Evolutionary conservation across 2,797 vertebrate species (phyloP).

Genomic region (Oophaga sylvatica): DNA sequence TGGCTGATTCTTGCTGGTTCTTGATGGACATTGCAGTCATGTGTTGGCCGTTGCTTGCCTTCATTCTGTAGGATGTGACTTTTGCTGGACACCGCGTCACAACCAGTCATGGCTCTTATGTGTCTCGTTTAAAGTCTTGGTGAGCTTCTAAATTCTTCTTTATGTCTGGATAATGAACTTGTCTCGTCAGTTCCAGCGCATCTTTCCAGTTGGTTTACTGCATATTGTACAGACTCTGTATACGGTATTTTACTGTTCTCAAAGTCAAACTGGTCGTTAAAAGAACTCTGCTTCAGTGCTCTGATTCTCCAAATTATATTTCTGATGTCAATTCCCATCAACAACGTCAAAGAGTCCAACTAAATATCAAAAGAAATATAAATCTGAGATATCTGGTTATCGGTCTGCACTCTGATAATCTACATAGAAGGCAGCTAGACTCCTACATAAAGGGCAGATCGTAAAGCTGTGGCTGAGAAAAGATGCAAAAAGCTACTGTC

Average conservation of each 20-base stretch:
- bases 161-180: background rate
- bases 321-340: background rate
- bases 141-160: background rate
- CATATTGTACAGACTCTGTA: background rate
- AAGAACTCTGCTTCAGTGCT: conserved; percentile 25
- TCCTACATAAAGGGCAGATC: background rate
- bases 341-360: conserved; percentile 15
- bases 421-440: background rate
- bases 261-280: conserved; percentile 28
- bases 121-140: background rate
- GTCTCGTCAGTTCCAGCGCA: background rate
- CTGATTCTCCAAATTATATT: conserved; percentile 23
- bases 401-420: conserved; percentile 24
- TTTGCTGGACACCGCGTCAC: background rate
- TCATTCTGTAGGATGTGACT: background rate
- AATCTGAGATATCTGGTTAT: background rate
- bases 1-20: too few relatives aligned
- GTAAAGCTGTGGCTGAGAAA: background rate
- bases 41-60: too few relatives aligned
- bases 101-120: background rate
- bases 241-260: conserved; percentile 3
- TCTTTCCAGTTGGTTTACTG: background rate
- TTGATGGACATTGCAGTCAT: too few relatives aligned
- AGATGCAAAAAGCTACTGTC: background rate
- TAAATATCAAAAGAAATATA: background rate